Evolutionary conservation across 1,140 invertebrate species (phyloP).

Genomic region (Melitaea cinxia): DNA sequence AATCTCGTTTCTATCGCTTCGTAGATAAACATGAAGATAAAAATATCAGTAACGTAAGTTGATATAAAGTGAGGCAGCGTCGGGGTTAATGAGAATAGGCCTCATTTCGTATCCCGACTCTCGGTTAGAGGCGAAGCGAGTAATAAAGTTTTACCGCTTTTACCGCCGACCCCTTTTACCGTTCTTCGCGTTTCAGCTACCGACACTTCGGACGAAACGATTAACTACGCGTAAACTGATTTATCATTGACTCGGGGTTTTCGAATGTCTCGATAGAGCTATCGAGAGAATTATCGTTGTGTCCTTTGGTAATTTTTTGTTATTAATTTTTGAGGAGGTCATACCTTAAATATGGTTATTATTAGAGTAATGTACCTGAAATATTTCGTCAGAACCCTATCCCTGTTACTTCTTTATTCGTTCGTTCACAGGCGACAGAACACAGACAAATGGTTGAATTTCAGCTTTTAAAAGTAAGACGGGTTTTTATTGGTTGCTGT

Average conservation of each 20-base stretch:
- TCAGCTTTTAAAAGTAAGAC: no score
- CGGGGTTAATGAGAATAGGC: slow-evolving; percentile 68
- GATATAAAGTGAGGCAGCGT: slow-evolving; percentile 41
- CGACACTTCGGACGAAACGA: slow-evolving; percentile 43
- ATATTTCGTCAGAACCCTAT: no score
- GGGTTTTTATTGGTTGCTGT: no score
- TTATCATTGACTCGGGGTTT: slow-evolving; percentile 24
- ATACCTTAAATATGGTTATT: no score
- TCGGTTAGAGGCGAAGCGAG: slow-evolving; percentile 52
- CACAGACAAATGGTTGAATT: no score
- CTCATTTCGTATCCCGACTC: slow-evolving; percentile 55
- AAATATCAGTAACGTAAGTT: slow-evolving; percentile 51
- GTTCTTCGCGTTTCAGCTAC: not conserved
- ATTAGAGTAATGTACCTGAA: no score
- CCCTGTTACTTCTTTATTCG: no score
- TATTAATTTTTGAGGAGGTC: no score
- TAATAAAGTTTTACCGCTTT: slow-evolving; percentile 53
- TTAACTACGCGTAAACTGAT: slow-evolving; percentile 68
- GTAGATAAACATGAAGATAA: slow-evolving; percentile 39
- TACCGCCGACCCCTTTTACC: slow-evolving; percentile 18
- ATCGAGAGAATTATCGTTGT: no score
- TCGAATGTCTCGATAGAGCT: not conserved
- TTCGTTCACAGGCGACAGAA: no score
- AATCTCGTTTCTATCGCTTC: slow-evolving; percentile 11
- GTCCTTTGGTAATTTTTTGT: no score